Evolutionary conservation across 2,888 invertebrate species (phyloP), one percentile per base, ranked within the genome.

Genomic region (Erannis defoliaria): DNA sequence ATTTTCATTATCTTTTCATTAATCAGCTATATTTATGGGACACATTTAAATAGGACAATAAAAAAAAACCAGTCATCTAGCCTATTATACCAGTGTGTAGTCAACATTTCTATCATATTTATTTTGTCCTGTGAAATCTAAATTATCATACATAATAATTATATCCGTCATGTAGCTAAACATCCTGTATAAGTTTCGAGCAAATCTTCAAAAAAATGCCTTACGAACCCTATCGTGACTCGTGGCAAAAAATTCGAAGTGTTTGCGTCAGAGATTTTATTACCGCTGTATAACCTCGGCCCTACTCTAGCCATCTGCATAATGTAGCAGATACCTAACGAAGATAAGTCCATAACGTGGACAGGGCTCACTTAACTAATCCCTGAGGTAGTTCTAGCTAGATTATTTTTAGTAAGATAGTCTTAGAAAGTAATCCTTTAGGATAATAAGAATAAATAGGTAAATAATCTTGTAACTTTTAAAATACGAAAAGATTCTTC

Each of bases 251-350:
- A 51, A 45, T 12, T 14, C 29, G 6, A 8, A 26, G 8, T 16
- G 51, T 40, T 58, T 58, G 45, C 57, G 57, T 58, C 51, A 58
- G 18, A 58, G 37, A 29, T 37, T 57, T 58, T 58, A 51, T 45
- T 45, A 58, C 38, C 26, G 45, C 35, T 26, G 35, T 38, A 58
- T 45, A 58, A 21, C 45, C 45, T 51, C 42, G 26, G 29, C 37
- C 14, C 12, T 12, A 31, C 16, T 23, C 56, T 31, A 26, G 35
- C 26, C 35, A 51, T 58, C 37, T 58, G 51, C 57, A 58, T 58
- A 58, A 45, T 58, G 43, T 51, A 55, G 43, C 37, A 45, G 16
- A 18, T 55, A 40, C 38, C 6, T 55, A 40, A 26, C 8, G 37
- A 40, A 29, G 38, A 26, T 50, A 50, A 31, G 26, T 10, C 6